These are phyloP conservation scores for Brachionus rubens DNA, from an alignment of 1,140 invertebrate genomes.

Conservation along the genomic window DNA sequence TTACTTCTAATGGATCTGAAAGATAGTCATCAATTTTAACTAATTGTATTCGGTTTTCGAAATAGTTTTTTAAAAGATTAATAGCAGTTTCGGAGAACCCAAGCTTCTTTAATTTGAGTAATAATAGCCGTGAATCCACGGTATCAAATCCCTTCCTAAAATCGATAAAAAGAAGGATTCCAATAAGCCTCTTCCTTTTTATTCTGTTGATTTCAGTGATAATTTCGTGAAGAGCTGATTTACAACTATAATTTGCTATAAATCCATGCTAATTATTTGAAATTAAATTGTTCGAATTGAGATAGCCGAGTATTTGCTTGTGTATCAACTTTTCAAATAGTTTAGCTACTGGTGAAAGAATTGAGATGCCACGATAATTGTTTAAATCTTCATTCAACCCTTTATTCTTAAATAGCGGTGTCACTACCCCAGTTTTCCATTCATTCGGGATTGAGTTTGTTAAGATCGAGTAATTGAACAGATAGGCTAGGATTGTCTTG, in stretches of 20 bases:
- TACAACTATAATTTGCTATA: neutral
- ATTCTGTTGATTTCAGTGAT: too few species aligned
- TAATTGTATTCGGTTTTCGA: too few species aligned
- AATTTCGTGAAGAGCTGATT: too few species aligned
- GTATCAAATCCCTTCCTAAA: neutral
- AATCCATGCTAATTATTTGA: neutral
- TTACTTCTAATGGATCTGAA: too few species aligned
- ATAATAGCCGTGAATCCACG: neutral
- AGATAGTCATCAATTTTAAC: too few species aligned
- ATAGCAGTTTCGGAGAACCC: too few species aligned
- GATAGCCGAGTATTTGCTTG: too few species aligned
- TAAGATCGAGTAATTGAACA: neutral
- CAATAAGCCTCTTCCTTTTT: neutral
- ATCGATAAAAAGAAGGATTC: neutral
- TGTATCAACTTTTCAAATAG: slow-evolving; percentile 15
- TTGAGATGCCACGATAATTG: slow-evolving; percentile 48
- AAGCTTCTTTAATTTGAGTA: too few species aligned
- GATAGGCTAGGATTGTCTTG: neutral
- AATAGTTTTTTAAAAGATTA: too few species aligned
- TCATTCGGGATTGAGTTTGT: slow-evolving; percentile 42
- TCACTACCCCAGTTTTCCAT: slow-evolving; percentile 46
- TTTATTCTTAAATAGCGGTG: slow-evolving; percentile 47
- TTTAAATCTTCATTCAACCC: too few species aligned
- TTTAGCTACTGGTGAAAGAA: slow-evolving; percentile 47
- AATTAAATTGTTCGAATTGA: neutral